Evolutionary conservation across 2,888 invertebrate species (phyloP), one percentile per base, ranked within the genome.

Genomic region (Cyaniris semiargus): DNA sequence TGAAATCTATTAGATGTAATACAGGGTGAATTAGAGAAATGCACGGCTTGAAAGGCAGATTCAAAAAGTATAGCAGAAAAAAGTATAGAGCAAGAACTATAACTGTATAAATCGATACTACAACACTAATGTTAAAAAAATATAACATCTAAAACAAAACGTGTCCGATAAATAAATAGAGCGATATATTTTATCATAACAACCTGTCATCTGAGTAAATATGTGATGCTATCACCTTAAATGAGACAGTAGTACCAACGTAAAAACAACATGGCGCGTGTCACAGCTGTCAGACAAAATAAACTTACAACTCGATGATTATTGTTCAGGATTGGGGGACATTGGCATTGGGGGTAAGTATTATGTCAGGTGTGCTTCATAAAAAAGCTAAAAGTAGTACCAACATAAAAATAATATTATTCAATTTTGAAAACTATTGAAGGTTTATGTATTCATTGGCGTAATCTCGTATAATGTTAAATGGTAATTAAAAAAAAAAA

Each of bases 271-370:
- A 74, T 74, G 27, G 74, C 53, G 53, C 48, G 48, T 53, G 48
- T 72, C 72, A 72, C 23, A 48, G 74, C 74, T 53, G 74, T 74
- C 74, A 74, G 74, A 74, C 27, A 74, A 74, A 74, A 74, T 74
- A 74, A 74, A 74, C 74, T 53, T 48, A 74, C 74, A 74, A 74
- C 53, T 74, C 53, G 53, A 27, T 53, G 48, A 74, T 74, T 74
- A 72, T 72, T 72, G 72, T 72, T 38, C 31, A 72, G 53, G 44
- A 74, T 27, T 74, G 48, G 74, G 71, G 38, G 44, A 38, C 44
- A 74, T 74, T 7, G 53, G 27, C 27, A 48, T n/a, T n/a, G n/a
- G n/a, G 27, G 48, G 23, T 7, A n/a, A n/a, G 74, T 23, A 34
- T 31, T 15, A 15, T 27, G 53, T 23, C 18, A 53, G 53, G 21